Percentiles rank a stretch among this genome's conserved stretches.
phyloP scores from a whole-genome alignment of 1,140 invertebrate species.

The Spodoptera frugiperda region DNA sequence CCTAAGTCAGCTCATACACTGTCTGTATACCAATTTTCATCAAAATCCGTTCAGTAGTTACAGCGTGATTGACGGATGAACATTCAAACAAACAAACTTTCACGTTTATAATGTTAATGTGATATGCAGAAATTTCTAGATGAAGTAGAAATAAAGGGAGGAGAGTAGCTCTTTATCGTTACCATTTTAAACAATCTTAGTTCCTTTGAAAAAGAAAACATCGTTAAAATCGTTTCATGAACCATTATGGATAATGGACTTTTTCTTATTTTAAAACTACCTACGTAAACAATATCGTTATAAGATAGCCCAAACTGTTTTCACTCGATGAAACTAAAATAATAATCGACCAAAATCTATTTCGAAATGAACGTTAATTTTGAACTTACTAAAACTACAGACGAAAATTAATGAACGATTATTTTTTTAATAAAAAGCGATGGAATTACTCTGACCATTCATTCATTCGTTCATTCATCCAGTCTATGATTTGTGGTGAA shows the following conservation, averaged over 20 bases:
- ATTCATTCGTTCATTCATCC: constrained; percentile 7
- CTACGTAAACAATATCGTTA: no score
- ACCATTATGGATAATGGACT: no score
- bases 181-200: neutral
- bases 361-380: neutral
- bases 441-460: neutral
- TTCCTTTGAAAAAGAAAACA: constrained; percentile 1
- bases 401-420: constrained; percentile 8
- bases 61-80: no score
- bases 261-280: no score
- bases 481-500: constrained; percentile 24
- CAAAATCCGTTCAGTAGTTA: no score
- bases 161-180: neutral
- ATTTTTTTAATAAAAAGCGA: constrained; percentile 20
- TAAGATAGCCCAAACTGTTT: neutral
- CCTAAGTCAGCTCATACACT: no score
- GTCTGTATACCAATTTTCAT: no score
- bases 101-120: no score
- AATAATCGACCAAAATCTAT: neutral
- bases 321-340: neutral
- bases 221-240: no score
- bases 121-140: neutral
- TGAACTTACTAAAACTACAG: neutral
- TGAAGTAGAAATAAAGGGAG: no score
- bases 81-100: no score